Percentiles rank a stretch among this genome's conserved stretches.
phyloP scores from a whole-genome alignment of 2,888 invertebrate genomes.

The Oligia fasciuncula region DNA sequence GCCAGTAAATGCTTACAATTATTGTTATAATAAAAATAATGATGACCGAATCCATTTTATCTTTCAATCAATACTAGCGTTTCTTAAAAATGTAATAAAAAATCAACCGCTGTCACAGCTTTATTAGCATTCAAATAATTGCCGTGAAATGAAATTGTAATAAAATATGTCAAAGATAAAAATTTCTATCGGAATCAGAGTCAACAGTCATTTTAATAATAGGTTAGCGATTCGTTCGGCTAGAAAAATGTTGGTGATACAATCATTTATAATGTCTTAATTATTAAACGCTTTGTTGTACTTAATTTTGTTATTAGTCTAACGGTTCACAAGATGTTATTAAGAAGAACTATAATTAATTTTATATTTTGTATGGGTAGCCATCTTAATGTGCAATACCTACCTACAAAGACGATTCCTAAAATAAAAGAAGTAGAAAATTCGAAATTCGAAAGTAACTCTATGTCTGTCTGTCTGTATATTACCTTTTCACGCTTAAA shows the following conservation, averaged over 20 bases:
- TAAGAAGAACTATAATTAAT: neutral
- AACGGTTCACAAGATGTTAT: constrained; percentile 20
- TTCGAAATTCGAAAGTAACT: too few relatives aligned
- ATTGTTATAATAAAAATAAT: constrained; percentile 40
- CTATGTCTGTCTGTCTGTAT: too few relatives aligned
- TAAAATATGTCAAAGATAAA: constrained; percentile 40
- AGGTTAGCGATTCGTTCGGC: constrained; percentile 13
- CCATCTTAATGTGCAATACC: neutral
- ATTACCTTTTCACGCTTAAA: too few relatives aligned
- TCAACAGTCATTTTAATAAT: neutral
- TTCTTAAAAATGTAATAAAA: constrained; percentile 23
- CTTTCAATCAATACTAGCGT: constrained; percentile 35
- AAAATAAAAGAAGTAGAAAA: neutral
- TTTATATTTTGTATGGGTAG: neutral
- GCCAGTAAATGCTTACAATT: constrained; percentile 37
- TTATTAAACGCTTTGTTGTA: constrained; percentile 16
- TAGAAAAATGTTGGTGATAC: constrained; percentile 14
- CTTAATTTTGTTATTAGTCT: constrained; percentile 1
- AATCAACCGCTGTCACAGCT: constrained; percentile 1
- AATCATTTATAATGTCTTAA: constrained; percentile 16
- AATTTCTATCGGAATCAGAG: constrained; percentile 15
- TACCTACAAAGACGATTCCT: neutral
- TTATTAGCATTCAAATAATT: constrained; percentile 45
- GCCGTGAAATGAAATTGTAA: constrained; percentile 55
- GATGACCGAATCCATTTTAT: constrained; percentile 57